Percentiles rank a stretch among this genome's conserved stretches.
Conservation (phyloP, 2,797 vertebrate species). For the Buceros bicornis region DNA sequence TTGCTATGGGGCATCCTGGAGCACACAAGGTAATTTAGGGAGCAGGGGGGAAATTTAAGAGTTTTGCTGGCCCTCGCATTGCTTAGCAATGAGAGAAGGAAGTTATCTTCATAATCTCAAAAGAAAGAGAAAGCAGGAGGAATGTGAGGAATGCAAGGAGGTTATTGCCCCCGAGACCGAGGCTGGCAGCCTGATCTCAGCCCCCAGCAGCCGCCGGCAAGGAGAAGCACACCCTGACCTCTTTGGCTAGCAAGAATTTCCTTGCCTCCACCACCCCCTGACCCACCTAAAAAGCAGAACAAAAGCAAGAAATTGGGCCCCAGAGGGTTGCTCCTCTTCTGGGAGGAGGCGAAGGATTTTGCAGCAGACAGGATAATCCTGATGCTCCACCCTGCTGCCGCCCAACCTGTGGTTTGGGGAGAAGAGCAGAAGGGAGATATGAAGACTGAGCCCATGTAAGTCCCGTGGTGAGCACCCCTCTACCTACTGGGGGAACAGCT, state of each 20-base stretch:
- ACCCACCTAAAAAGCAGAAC: background rate
- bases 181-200: slow-evolving; percentile 32
- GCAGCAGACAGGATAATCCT: background rate
- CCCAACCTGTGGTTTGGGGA: fast-evolving
- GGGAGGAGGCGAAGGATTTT: background rate
- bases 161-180: slow-evolving; percentile 52
- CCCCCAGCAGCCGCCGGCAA: background rate
- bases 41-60: background rate
- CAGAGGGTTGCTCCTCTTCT: background rate
- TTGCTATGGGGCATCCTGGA: background rate
- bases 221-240: slow-evolving; percentile 36
- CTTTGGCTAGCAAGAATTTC: slow-evolving; percentile 39
- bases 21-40: background rate
- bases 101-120: slow-evolving; percentile 71
- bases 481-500: background rate
- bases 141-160: slow-evolving; percentile 64
- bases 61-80: background rate
- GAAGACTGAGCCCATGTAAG: background rate
- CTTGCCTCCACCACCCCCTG: background rate
- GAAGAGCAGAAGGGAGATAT: background rate
- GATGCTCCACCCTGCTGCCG: background rate
- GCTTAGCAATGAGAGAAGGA: slow-evolving; percentile 60
- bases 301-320: background rate
- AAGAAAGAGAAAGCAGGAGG: slow-evolving; percentile 67
- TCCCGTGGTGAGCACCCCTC: background rate